Percentiles rank a stretch among this genome's conserved stretches.
Conservation (phyloP, 2,888 invertebrate genomes). For the Tachystola acroxantha region DNA sequence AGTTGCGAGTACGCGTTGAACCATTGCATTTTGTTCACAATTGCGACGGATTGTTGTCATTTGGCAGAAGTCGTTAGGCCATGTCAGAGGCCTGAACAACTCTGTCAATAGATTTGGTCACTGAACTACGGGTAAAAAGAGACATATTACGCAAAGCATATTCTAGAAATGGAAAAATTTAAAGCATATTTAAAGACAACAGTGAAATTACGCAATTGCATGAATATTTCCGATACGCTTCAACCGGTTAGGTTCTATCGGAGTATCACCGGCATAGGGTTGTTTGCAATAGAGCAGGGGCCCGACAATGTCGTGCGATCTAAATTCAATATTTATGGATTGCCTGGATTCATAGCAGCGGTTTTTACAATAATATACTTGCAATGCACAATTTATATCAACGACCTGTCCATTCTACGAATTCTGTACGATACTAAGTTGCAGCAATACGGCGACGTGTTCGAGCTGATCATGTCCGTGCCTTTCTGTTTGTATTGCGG, state of each 20-base stretch:
- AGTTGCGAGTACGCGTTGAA: too few species aligned
- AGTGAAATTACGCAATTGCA: conserved; percentile 15
- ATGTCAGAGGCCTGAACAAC: too few species aligned
- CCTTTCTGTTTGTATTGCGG: conserved; percentile 31
- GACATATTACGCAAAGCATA: too few species aligned
- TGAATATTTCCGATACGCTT: conserved; percentile 37
- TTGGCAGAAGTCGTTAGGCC: too few species aligned
- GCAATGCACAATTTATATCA: conserved; percentile 27
- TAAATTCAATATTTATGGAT: conserved; percentile 31
- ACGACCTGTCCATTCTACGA: conserved; percentile 46
- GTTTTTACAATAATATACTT: conserved; percentile 36
- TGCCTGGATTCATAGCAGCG: conserved; percentile 29
- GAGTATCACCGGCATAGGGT: conserved; percentile 11
- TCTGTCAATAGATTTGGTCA: too few species aligned
- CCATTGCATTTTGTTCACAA: too few species aligned
- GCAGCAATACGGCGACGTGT: conserved; percentile 48
- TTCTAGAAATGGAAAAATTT: too few species aligned
- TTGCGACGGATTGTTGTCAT: too few species aligned
- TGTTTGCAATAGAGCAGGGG: conserved; percentile 17
- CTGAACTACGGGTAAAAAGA: too few species aligned
- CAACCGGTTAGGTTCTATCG: conserved; percentile 9
- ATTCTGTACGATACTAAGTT: conserved; percentile 49
- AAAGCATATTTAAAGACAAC: neutral
- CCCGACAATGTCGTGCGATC: conserved; percentile 14
- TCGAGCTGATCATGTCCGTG: conserved; percentile 34